Evolutionary conservation across 2,888 invertebrate genomes (phyloP).

Genomic region (Patella caerulea): DNA sequence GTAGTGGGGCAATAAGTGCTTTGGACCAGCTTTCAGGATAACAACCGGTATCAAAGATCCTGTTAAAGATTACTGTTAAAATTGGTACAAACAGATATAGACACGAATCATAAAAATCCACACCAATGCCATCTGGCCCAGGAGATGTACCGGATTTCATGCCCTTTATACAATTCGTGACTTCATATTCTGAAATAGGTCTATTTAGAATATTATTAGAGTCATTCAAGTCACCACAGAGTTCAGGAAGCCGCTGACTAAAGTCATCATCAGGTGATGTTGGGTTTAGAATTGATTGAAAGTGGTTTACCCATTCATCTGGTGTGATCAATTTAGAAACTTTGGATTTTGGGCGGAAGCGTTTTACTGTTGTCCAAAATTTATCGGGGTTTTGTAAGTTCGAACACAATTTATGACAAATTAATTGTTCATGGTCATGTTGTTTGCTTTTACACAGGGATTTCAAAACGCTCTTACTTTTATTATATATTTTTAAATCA

Average conservation of each 20-base stretch:
- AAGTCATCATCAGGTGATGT: too few species aligned
- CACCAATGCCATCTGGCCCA: conserved; percentile 12
- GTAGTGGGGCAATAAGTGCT: conserved; percentile 26
- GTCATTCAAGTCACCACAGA: too few species aligned
- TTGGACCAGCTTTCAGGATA: conserved; percentile 21
- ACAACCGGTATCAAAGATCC: conserved; percentile 20
- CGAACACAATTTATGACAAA: background rate
- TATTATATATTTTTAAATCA: too few species aligned
- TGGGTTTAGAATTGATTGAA: background rate
- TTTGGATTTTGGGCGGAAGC: background rate
- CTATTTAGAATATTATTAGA: background rate
- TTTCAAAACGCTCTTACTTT: background rate
- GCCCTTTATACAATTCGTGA: conserved; percentile 6
- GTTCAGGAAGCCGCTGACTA: too few species aligned
- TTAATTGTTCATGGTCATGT: background rate
- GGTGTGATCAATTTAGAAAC: background rate
- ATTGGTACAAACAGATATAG: background rate
- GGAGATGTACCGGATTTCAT: conserved; percentile 13
- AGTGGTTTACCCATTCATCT: background rate
- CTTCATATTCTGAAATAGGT: conserved; percentile 7
- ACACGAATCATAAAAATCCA: conserved; percentile 21
- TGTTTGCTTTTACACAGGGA: background rate
- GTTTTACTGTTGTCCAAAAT: background rate
- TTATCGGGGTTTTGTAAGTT: background rate
- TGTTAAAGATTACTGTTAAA: conserved; percentile 17